phyloP scores from a whole-genome alignment of 2,888 invertebrate genomes.

The Ganaspis brasiliensis region DNA sequence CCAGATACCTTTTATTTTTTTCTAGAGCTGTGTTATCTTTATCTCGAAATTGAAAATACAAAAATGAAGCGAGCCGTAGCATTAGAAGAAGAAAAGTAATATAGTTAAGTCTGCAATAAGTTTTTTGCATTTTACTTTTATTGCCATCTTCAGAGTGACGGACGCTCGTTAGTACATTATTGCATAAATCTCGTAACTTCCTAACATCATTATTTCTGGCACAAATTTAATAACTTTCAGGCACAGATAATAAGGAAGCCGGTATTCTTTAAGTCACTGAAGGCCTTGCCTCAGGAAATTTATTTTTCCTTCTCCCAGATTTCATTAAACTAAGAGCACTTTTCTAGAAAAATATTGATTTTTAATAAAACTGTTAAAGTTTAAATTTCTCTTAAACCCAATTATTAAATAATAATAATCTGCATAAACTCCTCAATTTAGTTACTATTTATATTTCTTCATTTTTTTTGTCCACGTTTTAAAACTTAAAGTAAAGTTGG shows the following conservation, averaged over 20 bases:
- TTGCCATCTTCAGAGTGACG: background rate
- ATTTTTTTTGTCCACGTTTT: too few species aligned
- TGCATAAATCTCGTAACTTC: constrained; percentile 4
- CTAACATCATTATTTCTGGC: constrained; percentile 8
- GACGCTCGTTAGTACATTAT: constrained; percentile 2
- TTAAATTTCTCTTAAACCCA: too few species aligned
- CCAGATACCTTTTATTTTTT: too few species aligned
- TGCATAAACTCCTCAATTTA: too few species aligned
- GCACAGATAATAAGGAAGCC: background rate
- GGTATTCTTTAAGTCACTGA: constrained; percentile 9
- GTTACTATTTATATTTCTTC: too few species aligned
- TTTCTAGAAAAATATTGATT: background rate
- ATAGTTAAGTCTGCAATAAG: constrained; percentile 14
- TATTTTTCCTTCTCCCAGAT: background rate
- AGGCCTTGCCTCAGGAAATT: background rate
- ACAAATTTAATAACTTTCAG: constrained; percentile 10
- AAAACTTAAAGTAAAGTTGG: too few species aligned
- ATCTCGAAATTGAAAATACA: too few species aligned
- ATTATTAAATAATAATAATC: too few species aligned
- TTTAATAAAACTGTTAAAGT: background rate
- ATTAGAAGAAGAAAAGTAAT: background rate
- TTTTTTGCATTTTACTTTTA: constrained; percentile 10
- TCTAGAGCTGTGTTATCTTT: too few species aligned
- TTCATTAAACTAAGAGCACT: background rate
- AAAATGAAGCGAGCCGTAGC: background rate